A percentile compares a stretch with the other conserved stretches of the same genome.
Conservation (phyloP, 1,140 invertebrate genomes). For the Calephelis virginiensis region DNA sequence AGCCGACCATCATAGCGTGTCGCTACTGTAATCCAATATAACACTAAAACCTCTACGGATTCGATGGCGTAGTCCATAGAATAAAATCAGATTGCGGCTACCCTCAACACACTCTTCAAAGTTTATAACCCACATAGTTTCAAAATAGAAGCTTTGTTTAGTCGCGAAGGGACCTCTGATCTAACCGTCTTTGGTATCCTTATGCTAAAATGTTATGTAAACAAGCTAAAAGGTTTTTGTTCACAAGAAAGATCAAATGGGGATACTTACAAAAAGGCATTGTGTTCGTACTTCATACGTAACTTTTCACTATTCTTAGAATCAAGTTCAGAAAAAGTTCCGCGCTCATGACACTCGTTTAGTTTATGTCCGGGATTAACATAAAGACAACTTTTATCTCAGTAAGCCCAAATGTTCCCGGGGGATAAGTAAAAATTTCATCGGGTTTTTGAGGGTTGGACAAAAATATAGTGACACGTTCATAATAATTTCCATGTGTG, state of each 20-base stretch:
- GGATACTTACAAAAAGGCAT: constrained; percentile 12
- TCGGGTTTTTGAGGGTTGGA: constrained; percentile 12
- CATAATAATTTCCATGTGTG: constrained; percentile 1
- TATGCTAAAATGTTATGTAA: constrained; percentile 2
- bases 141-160: too few species aligned
- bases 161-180: too few species aligned
- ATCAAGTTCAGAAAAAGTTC: constrained; percentile 18
- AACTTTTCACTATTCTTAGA: constrained; percentile 18
- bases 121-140: too few species aligned
- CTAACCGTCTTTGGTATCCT: too few species aligned
- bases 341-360: constrained; percentile 17
- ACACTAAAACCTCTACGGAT: too few species aligned
- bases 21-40: too few species aligned
- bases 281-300: not conserved
- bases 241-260: constrained; percentile 1
- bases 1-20: too few species aligned
- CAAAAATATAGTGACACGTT: constrained; percentile 14
- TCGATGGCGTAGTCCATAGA: too few species aligned
- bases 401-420: constrained; percentile 27
- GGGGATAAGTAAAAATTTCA: constrained; percentile 33
- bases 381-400: constrained; percentile 32
- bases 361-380: constrained; percentile 30
- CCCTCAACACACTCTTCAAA: too few species aligned
- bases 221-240: constrained; percentile 8
- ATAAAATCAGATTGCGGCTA: too few species aligned